Evolutionary conservation across 2,888 invertebrate species (phyloP).

Genomic region (Heliconius erato): DNA sequence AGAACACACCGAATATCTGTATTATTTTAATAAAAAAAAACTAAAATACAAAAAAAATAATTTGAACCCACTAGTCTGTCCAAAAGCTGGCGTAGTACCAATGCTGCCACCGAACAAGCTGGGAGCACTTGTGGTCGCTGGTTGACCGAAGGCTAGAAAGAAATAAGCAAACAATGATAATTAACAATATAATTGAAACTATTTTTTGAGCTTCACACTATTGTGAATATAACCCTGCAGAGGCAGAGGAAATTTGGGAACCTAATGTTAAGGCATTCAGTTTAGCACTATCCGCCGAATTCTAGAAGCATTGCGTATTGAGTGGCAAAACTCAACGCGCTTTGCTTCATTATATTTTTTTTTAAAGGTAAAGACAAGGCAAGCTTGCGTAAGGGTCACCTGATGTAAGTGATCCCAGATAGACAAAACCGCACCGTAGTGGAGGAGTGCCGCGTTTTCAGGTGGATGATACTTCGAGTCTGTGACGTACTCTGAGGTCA

Average conservation of each 20-base stretch:
- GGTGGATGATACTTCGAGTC: no score
- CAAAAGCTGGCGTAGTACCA: conserved; percentile 85
- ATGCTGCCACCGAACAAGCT: conserved; percentile 88
- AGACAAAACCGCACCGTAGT: no score
- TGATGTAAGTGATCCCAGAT: no score
- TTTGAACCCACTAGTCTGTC: conserved; percentile 75
- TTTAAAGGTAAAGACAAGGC: no score
- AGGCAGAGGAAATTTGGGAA: no score
- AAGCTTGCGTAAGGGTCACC: no score
- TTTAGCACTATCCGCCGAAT: neutral
- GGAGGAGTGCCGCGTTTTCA: no score
- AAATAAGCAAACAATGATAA: neutral
- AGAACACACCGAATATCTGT: no score
- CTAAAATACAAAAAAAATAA: neutral
- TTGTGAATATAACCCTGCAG: no score
- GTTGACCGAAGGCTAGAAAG: conserved; percentile 75
- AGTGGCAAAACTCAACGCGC: neutral
- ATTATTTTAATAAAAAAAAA: neutral
- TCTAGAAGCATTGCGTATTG: neutral
- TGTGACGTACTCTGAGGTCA: no score
- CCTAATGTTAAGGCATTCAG: no score
- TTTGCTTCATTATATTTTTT: neutral
- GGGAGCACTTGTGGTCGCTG: conserved; percentile 85
- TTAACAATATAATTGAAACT: no score
- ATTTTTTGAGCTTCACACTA: neutral